Percentiles rank a stretch among this genome's conserved stretches.
These are phyloP conservation scores for Fulmarus glacialis DNA, from an alignment of 2,113 vertebrate species.

Conservation along the genomic window DNA sequence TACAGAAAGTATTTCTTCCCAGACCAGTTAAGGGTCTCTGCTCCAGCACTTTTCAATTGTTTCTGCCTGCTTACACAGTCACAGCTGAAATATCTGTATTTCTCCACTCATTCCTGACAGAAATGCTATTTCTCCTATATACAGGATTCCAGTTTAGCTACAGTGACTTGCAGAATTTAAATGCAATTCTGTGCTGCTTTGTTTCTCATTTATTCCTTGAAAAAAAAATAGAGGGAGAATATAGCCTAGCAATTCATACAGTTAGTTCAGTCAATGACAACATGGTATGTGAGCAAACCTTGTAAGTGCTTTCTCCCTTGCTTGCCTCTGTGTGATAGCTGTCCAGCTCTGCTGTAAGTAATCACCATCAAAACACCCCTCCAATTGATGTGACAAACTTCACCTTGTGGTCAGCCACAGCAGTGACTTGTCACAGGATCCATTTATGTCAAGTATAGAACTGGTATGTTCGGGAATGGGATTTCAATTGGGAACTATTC, in stretches of 20 bases:
- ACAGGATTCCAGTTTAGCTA: background rate
- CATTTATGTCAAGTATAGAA: background rate
- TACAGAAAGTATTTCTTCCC: background rate
- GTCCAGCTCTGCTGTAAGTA: background rate
- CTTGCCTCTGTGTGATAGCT: background rate
- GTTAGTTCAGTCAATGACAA: background rate
- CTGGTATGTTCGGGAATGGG: background rate
- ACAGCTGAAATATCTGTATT: background rate
- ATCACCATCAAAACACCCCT: background rate
- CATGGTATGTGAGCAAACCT: background rate
- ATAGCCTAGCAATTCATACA: background rate
- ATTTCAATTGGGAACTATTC: background rate
- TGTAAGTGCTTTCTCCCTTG: background rate
- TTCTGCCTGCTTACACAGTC: background rate
- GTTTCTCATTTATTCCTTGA: background rate
- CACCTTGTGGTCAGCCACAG: background rate
- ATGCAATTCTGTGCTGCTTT: background rate
- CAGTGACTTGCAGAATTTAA: background rate
- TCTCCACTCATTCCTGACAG: background rate
- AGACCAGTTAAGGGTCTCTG: background rate
- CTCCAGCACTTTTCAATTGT: background rate
- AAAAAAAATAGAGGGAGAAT: background rate
- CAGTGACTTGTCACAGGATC: background rate
- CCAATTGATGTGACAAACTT: background rate
- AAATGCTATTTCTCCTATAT: background rate